Base-by-base conservation (phyloP, 2,888 invertebrate genomes). In the Capitulum mitella region DNA sequence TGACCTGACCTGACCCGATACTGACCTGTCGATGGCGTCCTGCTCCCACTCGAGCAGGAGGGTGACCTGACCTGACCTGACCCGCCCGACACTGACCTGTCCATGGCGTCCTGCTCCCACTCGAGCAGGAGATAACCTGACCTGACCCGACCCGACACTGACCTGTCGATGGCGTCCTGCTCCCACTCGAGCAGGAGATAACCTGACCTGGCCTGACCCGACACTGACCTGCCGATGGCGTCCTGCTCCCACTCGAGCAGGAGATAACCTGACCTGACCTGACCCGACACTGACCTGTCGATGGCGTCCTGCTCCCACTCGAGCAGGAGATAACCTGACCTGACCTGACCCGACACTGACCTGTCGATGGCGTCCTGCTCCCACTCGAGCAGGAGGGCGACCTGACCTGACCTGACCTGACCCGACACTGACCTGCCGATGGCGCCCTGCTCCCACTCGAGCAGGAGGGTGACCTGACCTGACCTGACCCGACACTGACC, bases 31-130 rank as follows among this genome's bases (percentile, higher is more conserved):
- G 84, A 91, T 89, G 82, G 85, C 85, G 51, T 86, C 84, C 85
- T 88, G 79, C 79, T 90, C 90, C 95, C 95, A 96, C 82, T 95
- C 93, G 46, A 95, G 87, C 82, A 94, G 90, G 40, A 96, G 88
- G 83, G 95, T 93, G 1, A 95, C 90, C 85, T 95, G 95, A 8
- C 14, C 46, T n/a, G n/a, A n/a, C 46, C 46, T 46, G 10, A 8
- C 46, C 46, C 22, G 14, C 19, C 51, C 46, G 8, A 14, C n/a
- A 8, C 46, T 14, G 14, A 8, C 54, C 22, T 22, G 34, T 58
- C 61, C 8, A 51, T 64, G 61, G 34, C 61, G 64, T 34, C 51
- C 10, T 26, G 46, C n/a, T n/a, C n/a, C n/a, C n/a, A n/a, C n/a
- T n/a, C n/a, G n/a, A n/a, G n/a, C n/a, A n/a, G n/a, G n/a, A n/a